Evolutionary conservation across 2,888 invertebrate species (phyloP).

Genomic region (Abrostola triplasia): DNA sequence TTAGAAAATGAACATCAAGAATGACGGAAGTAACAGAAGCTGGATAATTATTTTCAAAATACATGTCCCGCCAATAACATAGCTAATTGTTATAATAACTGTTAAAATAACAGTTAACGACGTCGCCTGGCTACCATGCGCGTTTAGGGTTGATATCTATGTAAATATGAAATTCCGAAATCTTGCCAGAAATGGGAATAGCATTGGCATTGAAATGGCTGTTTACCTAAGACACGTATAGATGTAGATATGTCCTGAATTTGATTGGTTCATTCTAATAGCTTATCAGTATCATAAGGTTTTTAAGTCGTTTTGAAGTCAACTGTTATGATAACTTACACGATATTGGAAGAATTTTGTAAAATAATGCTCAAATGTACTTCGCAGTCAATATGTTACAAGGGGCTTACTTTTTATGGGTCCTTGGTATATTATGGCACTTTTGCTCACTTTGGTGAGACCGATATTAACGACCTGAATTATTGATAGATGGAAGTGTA

Average conservation of each 20-base stretch:
- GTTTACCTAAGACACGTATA: neutral
- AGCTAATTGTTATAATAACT: conserved; percentile 60
- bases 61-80: conserved; percentile 33
- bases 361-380: no score
- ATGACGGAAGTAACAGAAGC: conserved; percentile 19
- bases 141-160: conserved; percentile 42
- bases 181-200: neutral
- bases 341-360: no score
- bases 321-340: no score
- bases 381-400: no score
- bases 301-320: no score
- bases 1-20: conserved; percentile 14
- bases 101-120: conserved; percentile 62
- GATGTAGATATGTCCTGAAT: neutral
- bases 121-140: conserved; percentile 35
- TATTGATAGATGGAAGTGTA: no score
- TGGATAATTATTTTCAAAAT: conserved; percentile 39
- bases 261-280: no score
- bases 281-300: no score
- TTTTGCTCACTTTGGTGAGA: no score
- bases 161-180: neutral
- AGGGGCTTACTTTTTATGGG: no score
- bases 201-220: neutral
- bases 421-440: no score
- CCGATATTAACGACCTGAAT: no score